Evolutionary conservation across 1,140 invertebrate species (phyloP).

Genomic region (Ceratosolen solmsi): DNA sequence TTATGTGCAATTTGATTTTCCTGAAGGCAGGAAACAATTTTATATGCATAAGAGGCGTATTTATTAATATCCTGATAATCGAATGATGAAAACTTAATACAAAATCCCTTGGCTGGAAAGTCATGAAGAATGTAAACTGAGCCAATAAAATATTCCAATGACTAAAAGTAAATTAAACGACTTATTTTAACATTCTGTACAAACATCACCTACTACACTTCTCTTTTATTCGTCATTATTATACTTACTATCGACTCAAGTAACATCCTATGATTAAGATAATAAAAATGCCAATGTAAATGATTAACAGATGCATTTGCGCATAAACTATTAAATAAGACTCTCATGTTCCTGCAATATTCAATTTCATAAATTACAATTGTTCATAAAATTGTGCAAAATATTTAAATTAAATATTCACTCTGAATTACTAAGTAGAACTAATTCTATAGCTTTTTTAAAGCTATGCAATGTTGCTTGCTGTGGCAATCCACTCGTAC

Average conservation of each 20-base stretch:
- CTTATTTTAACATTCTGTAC: too few species aligned
- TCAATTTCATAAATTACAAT: conserved; percentile 31
- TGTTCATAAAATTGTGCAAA: not conserved
- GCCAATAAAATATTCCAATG: conserved; percentile 72
- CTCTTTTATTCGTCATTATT: conserved; percentile 25
- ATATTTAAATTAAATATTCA: conserved; percentile 62
- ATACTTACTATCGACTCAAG: conserved; percentile 79
- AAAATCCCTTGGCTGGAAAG: conserved; percentile 79
- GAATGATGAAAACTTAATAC: conserved; percentile 74
- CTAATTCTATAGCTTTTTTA: conserved; percentile 69
- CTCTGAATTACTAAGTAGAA: conserved; percentile 73
- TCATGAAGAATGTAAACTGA: conserved; percentile 72
- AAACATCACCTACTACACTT: too few species aligned
- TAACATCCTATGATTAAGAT: conserved; percentile 77
- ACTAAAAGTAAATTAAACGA: conserved; percentile 65
- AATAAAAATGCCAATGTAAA: conserved; percentile 84
- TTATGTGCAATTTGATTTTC: conserved; percentile 79
- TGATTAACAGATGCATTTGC: conserved; percentile 88
- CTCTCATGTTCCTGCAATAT: conserved; percentile 72
- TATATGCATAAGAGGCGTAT: conserved; percentile 68
- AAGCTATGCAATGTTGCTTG: conserved; percentile 72
- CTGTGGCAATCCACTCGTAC: conserved; percentile 77
- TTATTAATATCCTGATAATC: conserved; percentile 61
- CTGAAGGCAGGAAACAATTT: conserved; percentile 74
- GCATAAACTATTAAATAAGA: conserved; percentile 85